A percentile compares a stretch with the other conserved stretches of the same genome.
Conservation (phyloP, 2,888 invertebrate species). For the Philereme vetulata region DNA sequence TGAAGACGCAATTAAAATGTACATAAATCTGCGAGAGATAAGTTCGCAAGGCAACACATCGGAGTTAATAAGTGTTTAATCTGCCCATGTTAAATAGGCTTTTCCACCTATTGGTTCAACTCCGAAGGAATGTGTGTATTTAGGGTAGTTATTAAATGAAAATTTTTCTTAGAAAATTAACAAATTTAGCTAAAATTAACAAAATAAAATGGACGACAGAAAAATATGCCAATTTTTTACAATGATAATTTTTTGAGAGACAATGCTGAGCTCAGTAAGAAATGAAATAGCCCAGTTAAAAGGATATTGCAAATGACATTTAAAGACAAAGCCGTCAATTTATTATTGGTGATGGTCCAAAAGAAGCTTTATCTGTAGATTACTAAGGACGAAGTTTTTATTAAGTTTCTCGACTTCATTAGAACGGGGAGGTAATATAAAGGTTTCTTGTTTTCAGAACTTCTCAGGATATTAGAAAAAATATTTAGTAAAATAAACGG, state of each 20-base stretch:
- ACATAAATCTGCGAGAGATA: constrained; percentile 71
- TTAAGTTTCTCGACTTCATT: constrained; percentile 31
- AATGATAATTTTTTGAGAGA: not conserved
- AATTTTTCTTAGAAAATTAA: not conserved
- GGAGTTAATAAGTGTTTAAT: constrained; percentile 65
- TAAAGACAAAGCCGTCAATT: constrained; percentile 40
- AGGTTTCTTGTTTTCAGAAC: no score
- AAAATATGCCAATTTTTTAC: not conserved
- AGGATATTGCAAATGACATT: constrained; percentile 36
- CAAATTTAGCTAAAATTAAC: no score
- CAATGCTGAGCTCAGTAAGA: not conserved
- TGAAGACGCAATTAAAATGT: constrained; percentile 80
- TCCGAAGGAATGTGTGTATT: constrained; percentile 19
- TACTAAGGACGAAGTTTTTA: constrained; percentile 30
- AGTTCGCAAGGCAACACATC: constrained; percentile 57
- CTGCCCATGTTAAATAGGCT: constrained; percentile 52
- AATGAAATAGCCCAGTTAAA: constrained; percentile 21
- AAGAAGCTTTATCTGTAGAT: constrained; percentile 32
- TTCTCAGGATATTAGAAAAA: no score
- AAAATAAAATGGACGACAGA: no score
- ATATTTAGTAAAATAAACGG: no score
- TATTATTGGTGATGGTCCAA: constrained; percentile 37
- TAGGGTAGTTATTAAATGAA: constrained; percentile 10
- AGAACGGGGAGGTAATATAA: constrained; percentile 7
- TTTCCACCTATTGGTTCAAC: constrained; percentile 36